Evolutionary conservation across 2,797 vertebrate genomes (phyloP).

Genomic region (Scomberomorus guttatus): DNA sequence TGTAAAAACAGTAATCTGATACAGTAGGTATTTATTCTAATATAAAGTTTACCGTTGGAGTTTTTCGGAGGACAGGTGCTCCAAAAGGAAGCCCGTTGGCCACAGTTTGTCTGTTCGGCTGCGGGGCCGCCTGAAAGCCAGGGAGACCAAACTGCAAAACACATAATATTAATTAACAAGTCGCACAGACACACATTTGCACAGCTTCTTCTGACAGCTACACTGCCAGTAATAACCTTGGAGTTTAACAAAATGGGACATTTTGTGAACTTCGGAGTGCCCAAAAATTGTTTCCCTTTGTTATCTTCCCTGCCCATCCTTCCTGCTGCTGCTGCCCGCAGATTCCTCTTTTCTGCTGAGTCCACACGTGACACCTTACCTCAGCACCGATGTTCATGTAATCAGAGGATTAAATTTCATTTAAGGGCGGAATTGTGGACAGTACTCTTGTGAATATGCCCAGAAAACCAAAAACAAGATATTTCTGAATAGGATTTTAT

Average conservation of each 20-base stretch:
- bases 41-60: slow-evolving; percentile 44
- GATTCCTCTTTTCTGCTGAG: slow-evolving; percentile 40
- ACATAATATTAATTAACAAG: not conserved
- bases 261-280: slow-evolving; percentile 38
- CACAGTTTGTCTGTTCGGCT: slow-evolving; percentile 30
- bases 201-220: slow-evolving; percentile 1
- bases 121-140: not conserved
- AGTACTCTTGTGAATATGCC: not conserved
- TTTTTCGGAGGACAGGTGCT: slow-evolving; percentile 37
- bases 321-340: slow-evolving; percentile 63
- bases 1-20: not conserved
- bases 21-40: not conserved
- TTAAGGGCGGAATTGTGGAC: not conserved
- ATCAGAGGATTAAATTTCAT: slow-evolving; percentile 19
- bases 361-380: slow-evolving; percentile 11
- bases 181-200: not conserved
- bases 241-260: too few relatives aligned
- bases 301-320: slow-evolving; percentile 67
- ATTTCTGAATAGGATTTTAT: not conserved
- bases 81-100: slow-evolving; percentile 25
- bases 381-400: not conserved
- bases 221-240: too few relatives aligned
- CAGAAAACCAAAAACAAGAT: not conserved
- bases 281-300: slow-evolving; percentile 40
- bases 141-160: slow-evolving; percentile 51